A percentile compares a stretch with the other conserved stretches of the same genome.
Conservation (phyloP, 2,113 vertebrate genomes). For the Epinephelus moara region DNA sequence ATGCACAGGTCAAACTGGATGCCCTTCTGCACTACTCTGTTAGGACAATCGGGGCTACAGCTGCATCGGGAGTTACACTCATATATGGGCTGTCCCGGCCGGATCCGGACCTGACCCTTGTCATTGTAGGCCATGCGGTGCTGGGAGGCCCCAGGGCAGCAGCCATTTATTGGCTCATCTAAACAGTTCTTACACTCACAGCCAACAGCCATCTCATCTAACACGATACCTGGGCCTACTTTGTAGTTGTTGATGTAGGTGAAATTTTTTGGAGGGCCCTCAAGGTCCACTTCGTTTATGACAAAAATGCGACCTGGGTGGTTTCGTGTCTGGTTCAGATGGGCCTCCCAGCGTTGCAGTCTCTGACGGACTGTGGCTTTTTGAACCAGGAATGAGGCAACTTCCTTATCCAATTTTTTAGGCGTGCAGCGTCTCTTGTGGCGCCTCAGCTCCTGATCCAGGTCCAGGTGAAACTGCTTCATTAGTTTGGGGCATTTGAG, state of each 20-base stretch:
- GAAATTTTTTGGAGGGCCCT: constrained; percentile 90
- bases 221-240: constrained; percentile 87
- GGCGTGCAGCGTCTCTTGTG: constrained; percentile 73
- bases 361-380: constrained; percentile 87
- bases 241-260: constrained; percentile 92
- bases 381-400: constrained; percentile 82
- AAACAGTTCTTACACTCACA: constrained; percentile 91
- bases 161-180: constrained; percentile 83
- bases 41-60: constrained; percentile 89
- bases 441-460: constrained; percentile 83
- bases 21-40: constrained; percentile 93
- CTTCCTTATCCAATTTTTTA: constrained; percentile 82
- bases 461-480: constrained; percentile 89
- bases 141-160: constrained; percentile 89
- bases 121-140: constrained; percentile 91
- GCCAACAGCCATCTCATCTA: constrained; percentile 87
- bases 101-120: constrained; percentile 87
- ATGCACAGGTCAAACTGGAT: constrained; percentile 93
- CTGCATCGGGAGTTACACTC: constrained; percentile 92
- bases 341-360: constrained; percentile 86
- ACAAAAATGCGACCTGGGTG: constrained; percentile 90
- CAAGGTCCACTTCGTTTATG: constrained; percentile 91
- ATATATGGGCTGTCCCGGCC: constrained; percentile 90
- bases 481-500: constrained; percentile 88
- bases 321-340: constrained; percentile 87